These are phyloP conservation scores for Acanthiza pusilla DNA, from an alignment of 2,797 vertebrate genomes.

Conservation along the genomic window DNA sequence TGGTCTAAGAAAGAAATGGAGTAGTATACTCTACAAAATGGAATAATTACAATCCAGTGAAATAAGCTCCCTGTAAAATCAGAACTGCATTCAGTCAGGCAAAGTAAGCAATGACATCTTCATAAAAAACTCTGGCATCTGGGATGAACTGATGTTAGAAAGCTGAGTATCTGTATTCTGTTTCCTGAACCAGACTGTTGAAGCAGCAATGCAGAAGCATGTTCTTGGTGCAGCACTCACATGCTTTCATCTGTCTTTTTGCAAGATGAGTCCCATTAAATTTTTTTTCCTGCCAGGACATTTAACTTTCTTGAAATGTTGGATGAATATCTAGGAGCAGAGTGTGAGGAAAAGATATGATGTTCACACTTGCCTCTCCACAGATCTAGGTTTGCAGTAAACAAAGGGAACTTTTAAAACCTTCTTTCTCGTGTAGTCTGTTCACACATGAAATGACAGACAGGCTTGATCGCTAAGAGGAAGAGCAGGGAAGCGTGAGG, in stretches of 20 bases:
- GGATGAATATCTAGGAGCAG: neutral
- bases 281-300: neutral
- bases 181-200: neutral
- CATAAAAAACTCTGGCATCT: neutral
- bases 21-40: neutral
- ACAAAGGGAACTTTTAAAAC: neutral
- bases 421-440: neutral
- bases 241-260: accelerated
- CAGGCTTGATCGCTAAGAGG: neutral
- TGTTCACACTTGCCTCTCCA: neutral
- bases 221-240: neutral
- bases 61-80: neutral
- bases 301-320: neutral
- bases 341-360: neutral
- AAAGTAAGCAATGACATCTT: neutral
- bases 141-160: neutral
- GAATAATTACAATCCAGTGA: neutral
- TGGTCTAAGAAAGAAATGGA: neutral
- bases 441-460: neutral
- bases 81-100: neutral
- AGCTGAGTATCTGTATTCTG: neutral
- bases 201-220: neutral
- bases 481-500: neutral
- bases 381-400: neutral
- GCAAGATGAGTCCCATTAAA: neutral